Conservation (phyloP, 2,888 invertebrate genomes). For the Nephrotoma appendiculata region DNA sequence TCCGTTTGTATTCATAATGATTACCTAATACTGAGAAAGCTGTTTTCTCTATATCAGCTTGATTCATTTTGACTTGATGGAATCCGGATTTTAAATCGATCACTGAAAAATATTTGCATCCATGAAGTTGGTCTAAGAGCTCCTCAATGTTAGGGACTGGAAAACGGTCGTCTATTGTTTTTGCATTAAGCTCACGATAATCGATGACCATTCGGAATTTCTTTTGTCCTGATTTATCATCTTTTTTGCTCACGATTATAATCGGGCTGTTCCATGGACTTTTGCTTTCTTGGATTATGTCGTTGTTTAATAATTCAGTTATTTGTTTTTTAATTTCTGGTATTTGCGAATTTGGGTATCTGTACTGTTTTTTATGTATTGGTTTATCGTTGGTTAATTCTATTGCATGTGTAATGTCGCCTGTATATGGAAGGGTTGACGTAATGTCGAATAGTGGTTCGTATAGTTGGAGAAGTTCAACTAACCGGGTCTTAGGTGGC, state of each 20-base stretch:
- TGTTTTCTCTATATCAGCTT: constrained; percentile 3
- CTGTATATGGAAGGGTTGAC: neutral
- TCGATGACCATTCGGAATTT: neutral
- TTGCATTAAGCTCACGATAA: neutral
- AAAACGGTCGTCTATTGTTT: constrained; percentile 10
- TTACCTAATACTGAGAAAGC: constrained; percentile 4
- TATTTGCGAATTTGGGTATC: neutral
- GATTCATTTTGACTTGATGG: constrained; percentile 13
- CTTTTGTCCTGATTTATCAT: neutral
- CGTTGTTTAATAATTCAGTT: neutral
- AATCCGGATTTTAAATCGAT: neutral
- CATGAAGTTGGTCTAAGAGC: neutral
- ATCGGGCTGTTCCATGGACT: neutral
- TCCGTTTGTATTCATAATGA: constrained; percentile 6
- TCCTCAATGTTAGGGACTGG: neutral
- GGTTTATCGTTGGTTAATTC: neutral
- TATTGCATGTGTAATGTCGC: neutral
- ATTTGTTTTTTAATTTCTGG: neutral
- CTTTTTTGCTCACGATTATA: neutral
- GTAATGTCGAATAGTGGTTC: neutral
- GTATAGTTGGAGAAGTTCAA: neutral
- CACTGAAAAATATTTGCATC: neutral
- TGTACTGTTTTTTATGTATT: neutral
- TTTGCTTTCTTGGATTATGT: neutral
- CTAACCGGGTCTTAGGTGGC: neutral